These are phyloP conservation scores for Sarcophaga rosellei DNA, from an alignment of 2,888 invertebrate species.

Conservation along the genomic window DNA sequence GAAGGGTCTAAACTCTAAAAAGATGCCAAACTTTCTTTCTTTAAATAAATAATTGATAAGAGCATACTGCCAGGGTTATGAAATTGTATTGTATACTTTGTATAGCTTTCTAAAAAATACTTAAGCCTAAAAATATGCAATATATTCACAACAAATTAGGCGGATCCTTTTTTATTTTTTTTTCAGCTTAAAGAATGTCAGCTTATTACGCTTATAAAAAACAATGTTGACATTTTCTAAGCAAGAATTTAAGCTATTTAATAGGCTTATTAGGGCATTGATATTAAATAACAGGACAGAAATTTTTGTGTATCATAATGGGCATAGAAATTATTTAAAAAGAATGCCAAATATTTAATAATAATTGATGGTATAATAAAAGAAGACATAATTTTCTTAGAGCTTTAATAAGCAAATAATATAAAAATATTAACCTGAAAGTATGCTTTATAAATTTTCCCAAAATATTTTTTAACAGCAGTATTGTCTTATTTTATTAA, in stretches of 20 bases:
- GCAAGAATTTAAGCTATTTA: constrained; percentile 33
- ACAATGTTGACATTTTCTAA: neutral
- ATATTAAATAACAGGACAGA: no score
- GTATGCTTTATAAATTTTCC: no score
- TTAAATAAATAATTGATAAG: constrained; percentile 59
- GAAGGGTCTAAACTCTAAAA: constrained; percentile 41
- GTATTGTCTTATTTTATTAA: no score
- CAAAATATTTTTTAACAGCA: no score
- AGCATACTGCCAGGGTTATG: constrained; percentile 26
- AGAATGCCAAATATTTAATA: constrained; percentile 5
- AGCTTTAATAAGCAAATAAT: no score
- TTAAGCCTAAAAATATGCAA: constrained; percentile 65
- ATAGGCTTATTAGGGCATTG: constrained; percentile 29
- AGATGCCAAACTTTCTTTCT: constrained; percentile 45
- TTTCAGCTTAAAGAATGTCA: neutral
- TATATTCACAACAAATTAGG: constrained; percentile 56
- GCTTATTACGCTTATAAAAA: neutral
- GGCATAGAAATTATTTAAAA: neutral
- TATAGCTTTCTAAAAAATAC: neutral
- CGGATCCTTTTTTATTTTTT: constrained; percentile 39
- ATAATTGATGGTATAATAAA: neutral
- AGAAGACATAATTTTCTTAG: no score
- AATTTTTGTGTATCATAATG: no score
- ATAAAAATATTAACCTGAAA: no score
- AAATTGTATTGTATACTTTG: constrained; percentile 5